phyloP scores from a whole-genome alignment of 2,797 vertebrate genomes.

The Microctenopoma steveboyesi region DNA sequence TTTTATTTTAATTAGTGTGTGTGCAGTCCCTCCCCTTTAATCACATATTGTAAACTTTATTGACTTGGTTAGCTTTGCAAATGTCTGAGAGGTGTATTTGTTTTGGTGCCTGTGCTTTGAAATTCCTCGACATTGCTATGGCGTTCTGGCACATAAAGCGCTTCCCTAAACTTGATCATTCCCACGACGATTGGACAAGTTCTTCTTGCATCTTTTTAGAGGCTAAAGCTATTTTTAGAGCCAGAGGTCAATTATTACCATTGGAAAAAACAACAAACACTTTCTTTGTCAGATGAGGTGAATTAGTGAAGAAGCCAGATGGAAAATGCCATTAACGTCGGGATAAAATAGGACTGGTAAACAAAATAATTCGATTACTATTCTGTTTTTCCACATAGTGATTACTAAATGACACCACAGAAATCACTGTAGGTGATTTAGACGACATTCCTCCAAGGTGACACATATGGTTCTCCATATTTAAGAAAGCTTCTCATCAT shows the following conservation, averaged over 20 bases:
- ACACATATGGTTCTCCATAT: constrained; percentile 5
- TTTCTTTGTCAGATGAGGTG: constrained; percentile 29
- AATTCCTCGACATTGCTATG: constrained; percentile 48
- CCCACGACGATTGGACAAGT: constrained; percentile 47
- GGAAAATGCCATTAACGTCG: constrained; percentile 51
- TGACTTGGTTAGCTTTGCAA: constrained; percentile 54
- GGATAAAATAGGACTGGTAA: constrained; percentile 26
- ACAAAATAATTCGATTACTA: constrained; percentile 2
- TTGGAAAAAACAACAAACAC: constrained; percentile 38
- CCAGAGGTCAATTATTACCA: constrained; percentile 33
- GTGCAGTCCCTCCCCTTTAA: constrained; percentile 40
- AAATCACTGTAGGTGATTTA: constrained; percentile 29
- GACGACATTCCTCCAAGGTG: constrained; percentile 7
- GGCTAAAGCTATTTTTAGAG: constrained; percentile 41
- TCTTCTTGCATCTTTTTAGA: constrained; percentile 25
- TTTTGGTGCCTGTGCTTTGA: constrained; percentile 57
- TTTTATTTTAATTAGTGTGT: constrained; percentile 25
- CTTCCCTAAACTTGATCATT: constrained; percentile 44
- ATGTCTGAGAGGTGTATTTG: constrained; percentile 54
- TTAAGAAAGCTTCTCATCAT: constrained; percentile 1
- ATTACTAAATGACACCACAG: constrained; percentile 4
- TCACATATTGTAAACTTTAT: constrained; percentile 61
- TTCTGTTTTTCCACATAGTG: constrained; percentile 23
- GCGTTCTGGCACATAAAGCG: constrained; percentile 42
- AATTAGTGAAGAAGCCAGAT: constrained; percentile 25